Base-by-base conservation (phyloP, 2,797 vertebrate species). In the Columba guinea region DNA sequence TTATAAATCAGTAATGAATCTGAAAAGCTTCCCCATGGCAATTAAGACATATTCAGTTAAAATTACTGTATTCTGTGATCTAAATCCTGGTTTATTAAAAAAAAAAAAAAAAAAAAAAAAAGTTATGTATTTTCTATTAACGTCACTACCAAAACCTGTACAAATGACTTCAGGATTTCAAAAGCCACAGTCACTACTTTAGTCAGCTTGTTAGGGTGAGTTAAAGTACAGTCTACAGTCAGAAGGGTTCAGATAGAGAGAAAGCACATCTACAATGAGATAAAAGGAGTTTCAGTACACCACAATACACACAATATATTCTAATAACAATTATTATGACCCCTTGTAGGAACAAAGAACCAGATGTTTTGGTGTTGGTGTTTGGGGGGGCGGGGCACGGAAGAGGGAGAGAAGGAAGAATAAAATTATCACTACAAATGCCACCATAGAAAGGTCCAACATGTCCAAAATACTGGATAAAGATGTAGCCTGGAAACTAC, bases 1-100 rank as follows among this genome's bases (percentile, higher is more conserved):
- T 78, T 81, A 84, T 65, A 93, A 78, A 94, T 81, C 52, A 93
- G 49, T 68, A 84, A 89, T 30, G 41, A 91, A 15, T 51, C 73
- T 69, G 75, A 58, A 91, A 90, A 71, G 34, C 24, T 86, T 88
- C 65, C 35, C 62, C 37, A 62, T 11, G 14, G 87, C 58, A 94
- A 55, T 69, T 81, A 90, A 88, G 46, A 51, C 15, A 65, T 59
- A 65, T 71, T 92, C 64, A 74, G 56, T 81, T 77, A 73, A 75
- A 83, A 75, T 59, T 5, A 62, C 46, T 81, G 19, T 53, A 71
- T 65, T 87, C 39, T 71, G 64, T 69, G 35, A 77, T 49, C 26
- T 21, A 56, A 64, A 19, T 7, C 26, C 9, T 49, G 34, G 55
- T 49, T 71, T 48, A 55, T 19, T 1, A 2, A 35, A 44, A 60